Base-by-base conservation (phyloP, 2,888 invertebrate genomes). In the Heliconius charithonia region DNA sequence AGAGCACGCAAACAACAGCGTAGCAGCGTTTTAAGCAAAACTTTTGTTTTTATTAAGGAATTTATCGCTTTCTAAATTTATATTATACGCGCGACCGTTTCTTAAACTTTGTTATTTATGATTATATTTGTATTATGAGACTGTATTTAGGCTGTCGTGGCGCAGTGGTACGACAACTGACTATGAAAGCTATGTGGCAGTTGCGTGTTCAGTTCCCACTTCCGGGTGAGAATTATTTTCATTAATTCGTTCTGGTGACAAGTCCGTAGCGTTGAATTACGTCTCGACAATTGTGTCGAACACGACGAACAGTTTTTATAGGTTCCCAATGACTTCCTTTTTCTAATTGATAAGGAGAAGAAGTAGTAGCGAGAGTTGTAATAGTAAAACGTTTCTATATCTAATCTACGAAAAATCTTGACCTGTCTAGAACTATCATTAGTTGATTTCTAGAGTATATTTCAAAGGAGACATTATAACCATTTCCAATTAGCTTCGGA, bases 31-130 rank as follows among this genome's bases (percentile, higher is more conserved):
- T 59, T 77, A 79, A 79, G 77, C 79, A n/a, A 81, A 81, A 76
- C 70, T 81, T 79, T 79, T 78, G 79, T 77, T 81, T 79, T 79
- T 72, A 81, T 76, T 79, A 79, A 78, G 67, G 66, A 76, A 81
- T 79, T 81, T 81, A 79, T 78, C 65, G 73, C 71, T 41, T 41
- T 70, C 79, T 76, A 76, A 81, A 78, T 81, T 76, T 79, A 70
- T 81, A 71, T 81, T 74, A 70, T 41, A 74, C 63, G 25, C 63
- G 45, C 41, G 45, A 41, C 63, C 72, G 72, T 72, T 72, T 72
- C 72, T 72, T 72, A 59, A 59, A 72, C 59, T 72, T 72, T 32
- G 72, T 59, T 72, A 72, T 72, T 72, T 72, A 72, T 32, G 72
- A 72, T 59, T 32, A 59, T 32, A 37, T 37, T 72, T 59, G n/a